Conservation (phyloP, 2,888 invertebrate genomes). For the Acronicta leporina region DNA sequence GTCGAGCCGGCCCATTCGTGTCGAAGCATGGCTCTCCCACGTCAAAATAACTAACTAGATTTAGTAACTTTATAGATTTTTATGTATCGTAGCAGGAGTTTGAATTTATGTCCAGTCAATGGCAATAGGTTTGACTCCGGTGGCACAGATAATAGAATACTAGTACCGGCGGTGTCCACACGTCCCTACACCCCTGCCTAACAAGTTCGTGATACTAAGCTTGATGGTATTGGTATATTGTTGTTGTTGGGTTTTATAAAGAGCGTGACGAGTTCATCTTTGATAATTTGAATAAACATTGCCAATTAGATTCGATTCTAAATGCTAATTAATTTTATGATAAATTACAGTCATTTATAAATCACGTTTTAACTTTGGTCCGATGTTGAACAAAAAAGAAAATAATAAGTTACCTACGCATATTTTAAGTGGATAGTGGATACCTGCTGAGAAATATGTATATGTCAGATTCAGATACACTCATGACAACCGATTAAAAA, state of each 20-base stretch:
- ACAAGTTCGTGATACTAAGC: too few relatives aligned
- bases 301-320: conserved; percentile 6
- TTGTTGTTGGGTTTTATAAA: background rate
- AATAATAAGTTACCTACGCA: conserved; percentile 1
- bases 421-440: background rate
- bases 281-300: conserved; percentile 1
- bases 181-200: background rate
- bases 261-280: conserved; percentile 6
- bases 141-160: too few relatives aligned
- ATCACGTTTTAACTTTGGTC: background rate
- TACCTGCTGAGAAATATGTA: conserved; percentile 3
- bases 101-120: too few relatives aligned
- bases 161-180: background rate
- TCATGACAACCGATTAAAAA: background rate
- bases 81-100: too few relatives aligned
- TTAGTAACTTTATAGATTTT: too few relatives aligned
- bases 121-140: too few relatives aligned
- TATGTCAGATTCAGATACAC: conserved; percentile 5
- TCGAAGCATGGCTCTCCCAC: too few relatives aligned
- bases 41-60: too few relatives aligned
- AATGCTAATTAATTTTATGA: conserved; percentile 26
- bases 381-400: conserved; percentile 20
- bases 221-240: too few relatives aligned
- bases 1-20: too few relatives aligned
- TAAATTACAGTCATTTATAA: conserved; percentile 16